Base-by-base conservation (phyloP, 2,113 vertebrate species). In the Marmota monax region DNA sequence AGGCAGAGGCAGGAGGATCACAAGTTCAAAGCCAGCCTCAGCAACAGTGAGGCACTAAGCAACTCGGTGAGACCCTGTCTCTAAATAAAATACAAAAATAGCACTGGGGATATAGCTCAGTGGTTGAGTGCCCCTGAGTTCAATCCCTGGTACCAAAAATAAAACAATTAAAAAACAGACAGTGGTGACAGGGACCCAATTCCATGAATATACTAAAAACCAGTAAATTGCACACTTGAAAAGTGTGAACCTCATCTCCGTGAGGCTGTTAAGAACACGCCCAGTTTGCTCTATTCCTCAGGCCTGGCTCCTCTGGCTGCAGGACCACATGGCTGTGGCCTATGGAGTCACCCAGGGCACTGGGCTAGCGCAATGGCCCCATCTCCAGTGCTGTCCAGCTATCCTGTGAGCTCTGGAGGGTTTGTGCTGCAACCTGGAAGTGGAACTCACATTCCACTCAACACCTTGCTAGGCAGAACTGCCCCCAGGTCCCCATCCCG, bases 371-470 rank as follows among this genome's bases (percentile, higher is more conserved):
- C 48, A 51, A 13, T 0, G 13, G 51, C 77, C 6, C 2, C 4
- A 1, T n/a, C 87, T 23, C 7, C 0, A 74, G 1, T 0, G 20
- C 29, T 1, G 2, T 39, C 23, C 8, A 0, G 58, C 82, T 29
- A 0, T 39, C 32, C 63, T 65, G 13, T 53, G 27, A 48, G 51
- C 63, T 67, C 63, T 0, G 39, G 20, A 63, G 76, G 7, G 18
- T 32, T 45, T 23, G 13, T 23, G 4, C 58, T 4, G 25, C 25
- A 4, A 14, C 29, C 34, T 16, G 65, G 42, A 76, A 42, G 32
- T 39, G 61, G 82, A 90, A 27, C 23, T 48, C 42, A 12, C 23
- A 5, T 0, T 4, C 29, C 80, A 27, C 45, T 29, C 67, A 79
- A 74, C 12, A 12, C 20, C 70, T 45, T 23, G 14, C 37, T 16